Base-by-base conservation (phyloP, 2,113 vertebrate species). In the Cheilinus undulatus region DNA sequence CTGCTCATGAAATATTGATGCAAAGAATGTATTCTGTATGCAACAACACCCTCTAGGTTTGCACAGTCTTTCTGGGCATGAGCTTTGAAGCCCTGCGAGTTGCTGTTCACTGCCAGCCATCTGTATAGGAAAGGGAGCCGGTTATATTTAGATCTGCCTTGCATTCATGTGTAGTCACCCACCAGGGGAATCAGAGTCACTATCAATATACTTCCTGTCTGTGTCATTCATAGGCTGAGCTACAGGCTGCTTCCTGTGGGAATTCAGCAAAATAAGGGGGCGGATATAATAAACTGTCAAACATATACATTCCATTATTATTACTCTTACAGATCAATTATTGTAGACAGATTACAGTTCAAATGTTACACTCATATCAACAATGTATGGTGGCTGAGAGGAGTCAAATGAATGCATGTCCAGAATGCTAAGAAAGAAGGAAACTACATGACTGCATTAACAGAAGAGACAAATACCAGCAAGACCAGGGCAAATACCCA, bases 1-100 rank as follows among this genome's bases (percentile, higher is more conserved):
- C 22, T 8, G 30, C 36, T 76, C 24, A 80, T 84, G 38, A 78
- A 87, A 82, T 86, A 82, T 86, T 73, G 52, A 84, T 76, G 61
- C 34, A 28, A 63, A 77, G 58, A 74, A 78, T 61, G 34, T 52
- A 59, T 82, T 78, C 51, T 26, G 58, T 66, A 66, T 75, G 43
- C 65, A 78, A 32, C 61, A 52, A 67, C 67, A 61, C 45, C 66
- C 73, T 85, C 64, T 43, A 54, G 75, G 57, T 68, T 65, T 85
- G 46, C 34, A 61, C 76, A 73, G 64, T 61, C 38, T 64, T 70
- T 38, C 62, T 56, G 67, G 72, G 65, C 60, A 51, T 62, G 54
- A 83, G 76, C 71, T 70, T 77, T 80, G 78, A 88, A 78, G 69
- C 69, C 45, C 58, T 75, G 64, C 45, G 60, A 71, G 52, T 45